A percentile compares a stretch with the other conserved stretches of the same genome.
These are phyloP conservation scores for Sprattus sprattus DNA, from an alignment of 2,113 vertebrate species.

Conservation along the genomic window DNA sequence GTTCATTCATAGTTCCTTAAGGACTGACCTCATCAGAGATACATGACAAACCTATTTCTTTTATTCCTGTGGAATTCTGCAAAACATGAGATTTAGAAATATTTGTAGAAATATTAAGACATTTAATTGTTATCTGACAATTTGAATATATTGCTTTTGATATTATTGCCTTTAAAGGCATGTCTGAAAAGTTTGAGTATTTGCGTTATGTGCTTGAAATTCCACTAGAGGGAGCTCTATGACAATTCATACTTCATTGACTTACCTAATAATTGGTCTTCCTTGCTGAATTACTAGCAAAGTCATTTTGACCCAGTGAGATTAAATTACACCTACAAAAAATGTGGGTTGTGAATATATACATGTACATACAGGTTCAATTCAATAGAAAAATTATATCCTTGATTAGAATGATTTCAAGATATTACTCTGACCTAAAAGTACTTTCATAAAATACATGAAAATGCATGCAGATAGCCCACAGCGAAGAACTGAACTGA, in stretches of 20 bases:
- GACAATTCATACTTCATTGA: neutral
- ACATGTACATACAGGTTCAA: neutral
- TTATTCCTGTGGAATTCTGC: neutral
- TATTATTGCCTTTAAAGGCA: neutral
- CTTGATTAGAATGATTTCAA: neutral
- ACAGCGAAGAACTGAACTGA: neutral
- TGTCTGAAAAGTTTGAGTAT: neutral
- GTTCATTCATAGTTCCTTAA: neutral
- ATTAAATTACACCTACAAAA: neutral
- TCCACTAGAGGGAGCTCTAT: slow-evolving; percentile 3
- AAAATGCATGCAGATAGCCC: neutral
- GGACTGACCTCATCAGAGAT: neutral
- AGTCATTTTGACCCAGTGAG: neutral
- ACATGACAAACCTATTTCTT: neutral
- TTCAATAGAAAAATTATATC: neutral
- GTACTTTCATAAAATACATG: too few species aligned
- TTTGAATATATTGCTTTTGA: neutral
- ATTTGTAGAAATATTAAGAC: neutral
- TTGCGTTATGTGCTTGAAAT: neutral
- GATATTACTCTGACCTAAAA: neutral
- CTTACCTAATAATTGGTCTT: neutral
- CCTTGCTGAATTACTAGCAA: neutral
- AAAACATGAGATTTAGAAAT: neutral
- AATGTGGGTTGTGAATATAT: neutral
- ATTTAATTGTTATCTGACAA: neutral